Evolutionary conservation across 1,140 invertebrate genomes (phyloP), one percentile per base, ranked within the genome.

Genomic region (Drosophila miranda): DNA sequence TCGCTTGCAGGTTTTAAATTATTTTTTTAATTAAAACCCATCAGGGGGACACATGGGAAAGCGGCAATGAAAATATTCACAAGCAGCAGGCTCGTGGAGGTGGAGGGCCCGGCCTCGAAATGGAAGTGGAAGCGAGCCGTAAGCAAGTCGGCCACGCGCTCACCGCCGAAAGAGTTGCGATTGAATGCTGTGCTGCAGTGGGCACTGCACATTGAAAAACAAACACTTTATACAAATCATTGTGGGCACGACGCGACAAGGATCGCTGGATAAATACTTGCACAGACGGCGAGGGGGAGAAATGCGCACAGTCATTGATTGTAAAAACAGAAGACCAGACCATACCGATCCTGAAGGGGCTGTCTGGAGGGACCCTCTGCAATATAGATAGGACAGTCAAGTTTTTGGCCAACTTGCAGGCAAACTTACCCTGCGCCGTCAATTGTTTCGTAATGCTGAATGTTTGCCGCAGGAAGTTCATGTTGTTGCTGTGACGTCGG

Each of bases 401-500:
- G 30, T 9, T 42, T 13, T 34, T 13, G 43, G 13, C n/a, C 38
- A 38, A 64, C 42, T 50, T 21, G 3, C 14, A 26, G 42, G 13
- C 1, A 14, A 45, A 50, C 78, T 83, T 60, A 90, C 89, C 87
- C 50, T 78, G 78, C 26, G 71, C 54, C 45, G 89, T 78, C 58
- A 89, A 62, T 50, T 90, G 86, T 89, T 90, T 90, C 87, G 89
- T 90, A 90, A 90, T 77, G 71, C 64, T 88, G 13, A 90, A 77
- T 50, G 87, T 80, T 80, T 90, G 89, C 43, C 89, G 84, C 68
- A 90, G 54, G 53, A 90, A 90, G 70, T 90, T 90, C 89, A 90
- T 90, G 14, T 43, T 56, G 48, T 21, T 1, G 16, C n/a, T 19
- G 28, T 8, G 11, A 38, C 34, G 34, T 13, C 34, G 11, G 34